Base-by-base conservation (phyloP, 37 sponge, comb jelly and placozoan genomes). In the Ephydatia muelleri region DNA sequence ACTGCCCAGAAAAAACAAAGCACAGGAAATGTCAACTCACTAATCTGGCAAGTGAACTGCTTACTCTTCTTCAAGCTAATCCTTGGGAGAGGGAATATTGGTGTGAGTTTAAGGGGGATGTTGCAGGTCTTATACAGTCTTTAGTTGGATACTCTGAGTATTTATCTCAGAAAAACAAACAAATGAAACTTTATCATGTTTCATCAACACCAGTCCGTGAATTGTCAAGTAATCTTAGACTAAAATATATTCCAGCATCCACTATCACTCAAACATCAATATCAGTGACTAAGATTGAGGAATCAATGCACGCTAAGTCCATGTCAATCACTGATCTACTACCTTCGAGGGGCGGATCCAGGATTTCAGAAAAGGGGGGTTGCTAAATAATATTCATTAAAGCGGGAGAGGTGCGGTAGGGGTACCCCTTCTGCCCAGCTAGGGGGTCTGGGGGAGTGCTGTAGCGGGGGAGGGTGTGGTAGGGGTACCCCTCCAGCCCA, bases 1-100 rank as follows among this genome's bases (percentile, higher is more conserved):
- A 69, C 70, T 69, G 70, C 70, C 70, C 70, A 69, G 70, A 69
- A 30, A 69, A 69, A 69, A 69, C 70, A 69, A 69, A 69, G 70
- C 70, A 69, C 70, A 69, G 70, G 70, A 69, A 69, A 69, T 9
- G 31, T 69, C 30, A 69, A 30, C 70, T 31, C 28, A 69, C 30
- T 31, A 69, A 69, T 69, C 28, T 69, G 70, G 28, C 70, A 69
- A 31, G 70, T 69, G 70, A 69, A 31, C 70, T 69, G 70, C 31
- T 69, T 27, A 69, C 70, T 31, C 70, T 69, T 69, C 70, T 69
- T 31, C 31, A 12, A 69, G 70, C 70, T 31, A 69, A 69, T 30
- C 70, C 70, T 27, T 69, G 70, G 70, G 70, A 69, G 70, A 69
- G 70, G 70, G 70, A 69, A 30, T 69, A 30, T 69, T 69, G 70